Conservation (phyloP, 2,888 invertebrate genomes). For the Trichopria drosophilae region DNA sequence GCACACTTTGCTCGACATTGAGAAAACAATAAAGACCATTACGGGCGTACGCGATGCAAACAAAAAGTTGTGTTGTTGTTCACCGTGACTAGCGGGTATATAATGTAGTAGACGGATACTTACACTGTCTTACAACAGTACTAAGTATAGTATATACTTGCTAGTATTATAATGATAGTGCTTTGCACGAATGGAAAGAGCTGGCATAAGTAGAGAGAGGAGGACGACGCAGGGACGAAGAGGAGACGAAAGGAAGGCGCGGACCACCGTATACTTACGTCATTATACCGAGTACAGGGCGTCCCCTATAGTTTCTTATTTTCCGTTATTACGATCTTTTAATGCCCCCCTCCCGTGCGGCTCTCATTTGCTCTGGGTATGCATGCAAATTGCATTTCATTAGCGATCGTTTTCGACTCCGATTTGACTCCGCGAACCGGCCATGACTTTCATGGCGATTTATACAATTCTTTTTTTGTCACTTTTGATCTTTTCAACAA, state of each 20-base stretch:
- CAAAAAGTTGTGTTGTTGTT: too few relatives aligned
- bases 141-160: slow-evolving; percentile 25
- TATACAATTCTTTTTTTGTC: too few relatives aligned
- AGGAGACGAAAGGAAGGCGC: slow-evolving; percentile 24
- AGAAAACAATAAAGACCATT: slow-evolving; percentile 32
- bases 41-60: slow-evolving; percentile 21
- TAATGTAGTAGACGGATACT: neutral
- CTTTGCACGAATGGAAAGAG: slow-evolving; percentile 34
- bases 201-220: slow-evolving; percentile 4
- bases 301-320: slow-evolving; percentile 42
- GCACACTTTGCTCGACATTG: slow-evolving; percentile 22
- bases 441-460: too few relatives aligned
- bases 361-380: slow-evolving; percentile 18
- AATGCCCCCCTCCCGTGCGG: slow-evolving; percentile 31
- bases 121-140: neutral
- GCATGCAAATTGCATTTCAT: slow-evolving; percentile 40
- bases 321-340: slow-evolving; percentile 44
- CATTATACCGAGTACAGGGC: slow-evolving; percentile 41
- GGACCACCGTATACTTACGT: slow-evolving; percentile 47
- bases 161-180: slow-evolving; percentile 39
- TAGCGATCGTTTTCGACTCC: slow-evolving; percentile 29
- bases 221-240: slow-evolving; percentile 15
- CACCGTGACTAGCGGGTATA: neutral
- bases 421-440: too few relatives aligned
- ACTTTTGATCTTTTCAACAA: too few relatives aligned